Conservation (phyloP, 2,888 invertebrate species). For the Patella caerulea region DNA sequence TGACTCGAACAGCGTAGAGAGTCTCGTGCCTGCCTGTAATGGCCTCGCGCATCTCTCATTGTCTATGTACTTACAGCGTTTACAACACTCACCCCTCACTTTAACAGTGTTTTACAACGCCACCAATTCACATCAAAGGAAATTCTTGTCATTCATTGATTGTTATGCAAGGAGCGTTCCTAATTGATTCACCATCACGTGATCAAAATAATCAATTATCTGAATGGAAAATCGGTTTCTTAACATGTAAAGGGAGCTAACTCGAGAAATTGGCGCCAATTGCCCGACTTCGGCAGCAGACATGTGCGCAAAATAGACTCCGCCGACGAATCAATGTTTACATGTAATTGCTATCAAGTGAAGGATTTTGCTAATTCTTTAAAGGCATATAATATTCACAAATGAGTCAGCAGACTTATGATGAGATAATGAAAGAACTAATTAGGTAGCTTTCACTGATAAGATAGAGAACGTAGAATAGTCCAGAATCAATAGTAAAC, state of each 20-base stretch:
- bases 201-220: background rate
- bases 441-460: no score
- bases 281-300: no score
- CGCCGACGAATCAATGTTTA: no score
- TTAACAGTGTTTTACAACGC: constrained; percentile 5
- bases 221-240: background rate
- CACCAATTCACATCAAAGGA: background rate
- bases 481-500: no score
- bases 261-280: background rate
- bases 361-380: no score
- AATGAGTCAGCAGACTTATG: no score
- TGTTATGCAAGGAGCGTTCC: constrained; percentile 2
- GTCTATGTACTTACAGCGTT: constrained; percentile 5
- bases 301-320: no score
- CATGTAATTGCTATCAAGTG: no score
- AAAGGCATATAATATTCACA: no score
- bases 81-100: background rate
- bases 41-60: background rate
- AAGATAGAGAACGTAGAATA: no score
- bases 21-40: constrained; percentile 9
- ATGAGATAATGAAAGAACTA: no score
- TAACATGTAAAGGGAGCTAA: constrained; percentile 4
- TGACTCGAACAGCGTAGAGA: background rate
- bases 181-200: constrained; percentile 5
- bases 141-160: constrained; percentile 2